phyloP scores from a whole-genome alignment of 1,140 invertebrate species.

The Aphidius gifuensis region DNA sequence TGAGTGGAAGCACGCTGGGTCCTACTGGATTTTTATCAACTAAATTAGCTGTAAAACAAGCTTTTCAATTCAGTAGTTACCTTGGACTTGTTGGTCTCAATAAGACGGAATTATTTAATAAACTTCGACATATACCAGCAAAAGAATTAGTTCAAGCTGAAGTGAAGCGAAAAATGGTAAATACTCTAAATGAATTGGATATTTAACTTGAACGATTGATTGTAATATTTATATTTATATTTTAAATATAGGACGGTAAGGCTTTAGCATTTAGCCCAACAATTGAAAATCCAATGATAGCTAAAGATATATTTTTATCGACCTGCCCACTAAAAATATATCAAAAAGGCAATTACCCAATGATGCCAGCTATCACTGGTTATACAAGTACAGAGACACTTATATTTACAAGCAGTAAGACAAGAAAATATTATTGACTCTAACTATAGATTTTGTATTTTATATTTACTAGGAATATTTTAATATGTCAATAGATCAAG shows the following conservation, averaged over 20 bases:
- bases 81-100: background rate
- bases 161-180: constrained; percentile 29
- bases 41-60: background rate
- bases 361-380: constrained; percentile 58
- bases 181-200: constrained; percentile 46
- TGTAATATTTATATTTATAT: constrained; percentile 53
- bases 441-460: too few relatives aligned
- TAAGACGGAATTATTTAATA: constrained; percentile 50
- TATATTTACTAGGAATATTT: too few relatives aligned
- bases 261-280: constrained; percentile 48
- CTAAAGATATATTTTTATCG: constrained; percentile 52
- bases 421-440: constrained; percentile 29
- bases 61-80: background rate
- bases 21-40: constrained; percentile 61
- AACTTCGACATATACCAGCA: constrained; percentile 51
- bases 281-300: constrained; percentile 50
- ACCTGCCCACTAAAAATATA: constrained; percentile 54
- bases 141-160: constrained; percentile 26
- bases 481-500: too few relatives aligned
- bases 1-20: constrained; percentile 64
- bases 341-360: constrained; percentile 52
- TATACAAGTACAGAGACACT: constrained; percentile 60
- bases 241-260: constrained; percentile 39
- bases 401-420: constrained; percentile 55
- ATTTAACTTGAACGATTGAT: constrained; percentile 55